Evolutionary conservation across 2,113 vertebrate genomes (phyloP).

Genomic region (Zosterops lateralis): DNA sequence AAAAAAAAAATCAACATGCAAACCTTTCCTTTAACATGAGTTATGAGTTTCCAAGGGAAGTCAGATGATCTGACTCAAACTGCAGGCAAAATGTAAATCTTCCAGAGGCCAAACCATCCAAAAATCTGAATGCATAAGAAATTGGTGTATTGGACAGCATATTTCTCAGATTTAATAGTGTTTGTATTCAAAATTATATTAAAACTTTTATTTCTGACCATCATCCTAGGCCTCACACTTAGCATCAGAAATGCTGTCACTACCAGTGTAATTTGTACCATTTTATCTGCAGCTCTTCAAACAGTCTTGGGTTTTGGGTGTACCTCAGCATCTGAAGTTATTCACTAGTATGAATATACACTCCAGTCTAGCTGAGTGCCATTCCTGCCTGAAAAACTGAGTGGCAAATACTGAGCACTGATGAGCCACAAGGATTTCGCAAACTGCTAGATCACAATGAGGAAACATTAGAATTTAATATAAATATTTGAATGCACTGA

Average conservation of each 20-base stretch:
- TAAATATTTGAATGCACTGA: not conserved
- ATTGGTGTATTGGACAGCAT: not conserved
- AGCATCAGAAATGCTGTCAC: not conserved
- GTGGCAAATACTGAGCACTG: not conserved
- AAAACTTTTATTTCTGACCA: not conserved
- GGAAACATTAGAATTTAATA: not conserved
- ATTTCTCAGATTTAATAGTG: not conserved
- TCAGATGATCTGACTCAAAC: not conserved
- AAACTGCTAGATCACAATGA: not conserved
- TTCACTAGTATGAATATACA: not conserved
- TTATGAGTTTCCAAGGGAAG: not conserved
- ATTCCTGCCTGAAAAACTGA: not conserved
- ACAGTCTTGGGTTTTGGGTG: not conserved
- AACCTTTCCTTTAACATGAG: not conserved
- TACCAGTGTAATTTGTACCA: not conserved
- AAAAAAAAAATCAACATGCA: not conserved
- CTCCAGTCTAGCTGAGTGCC: not conserved
- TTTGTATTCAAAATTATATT: not conserved
- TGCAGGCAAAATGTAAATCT: not conserved
- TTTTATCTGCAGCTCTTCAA: not conserved
- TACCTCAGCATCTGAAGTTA: not conserved
- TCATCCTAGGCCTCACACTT: not conserved
- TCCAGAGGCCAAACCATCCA: not conserved
- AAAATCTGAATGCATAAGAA: accelerated
- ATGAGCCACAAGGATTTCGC: not conserved